phyloP scores from a whole-genome alignment of 1,140 invertebrate genomes.

The Latrodectus geometricus region DNA sequence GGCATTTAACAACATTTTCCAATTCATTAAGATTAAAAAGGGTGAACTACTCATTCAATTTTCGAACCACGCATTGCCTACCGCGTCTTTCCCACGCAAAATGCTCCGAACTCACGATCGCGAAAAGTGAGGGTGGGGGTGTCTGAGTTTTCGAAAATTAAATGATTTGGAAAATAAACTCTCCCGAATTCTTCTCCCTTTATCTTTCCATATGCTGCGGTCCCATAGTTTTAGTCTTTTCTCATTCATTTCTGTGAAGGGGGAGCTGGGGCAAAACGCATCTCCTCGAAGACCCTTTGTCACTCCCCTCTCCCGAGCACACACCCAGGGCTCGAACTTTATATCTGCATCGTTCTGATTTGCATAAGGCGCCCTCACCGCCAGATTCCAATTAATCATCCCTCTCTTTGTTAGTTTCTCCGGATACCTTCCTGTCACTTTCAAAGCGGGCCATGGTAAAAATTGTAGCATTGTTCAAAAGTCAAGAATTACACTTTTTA shows the following conservation, averaged over 20 bases:
- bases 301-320: neutral
- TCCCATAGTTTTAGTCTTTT: conserved; percentile 27
- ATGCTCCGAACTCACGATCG: neutral
- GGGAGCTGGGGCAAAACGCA: neutral
- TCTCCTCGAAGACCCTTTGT: neutral
- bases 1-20: conserved; percentile 35
- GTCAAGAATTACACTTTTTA: too few relatives aligned
- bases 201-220: conserved; percentile 7
- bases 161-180: conserved; percentile 39
- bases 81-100: conserved; percentile 12
- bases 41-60: conserved; percentile 16
- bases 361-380: neutral
- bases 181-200: neutral
- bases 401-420: neutral
- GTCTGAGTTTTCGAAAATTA: conserved; percentile 9
- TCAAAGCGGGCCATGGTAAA: neutral
- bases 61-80: neutral
- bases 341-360: conserved; percentile 10
- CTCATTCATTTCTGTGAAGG: neutral
- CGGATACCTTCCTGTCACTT: neutral
- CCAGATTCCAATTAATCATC: conserved; percentile 25
- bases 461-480: neutral
- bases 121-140: neutral
- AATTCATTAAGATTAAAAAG: conserved; percentile 41
- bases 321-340: neutral